Percentiles rank a stretch among this genome's conserved stretches.
These are phyloP conservation scores for Euzophera pinguis DNA, from an alignment of 2,888 invertebrate species.

Conservation along the genomic window DNA sequence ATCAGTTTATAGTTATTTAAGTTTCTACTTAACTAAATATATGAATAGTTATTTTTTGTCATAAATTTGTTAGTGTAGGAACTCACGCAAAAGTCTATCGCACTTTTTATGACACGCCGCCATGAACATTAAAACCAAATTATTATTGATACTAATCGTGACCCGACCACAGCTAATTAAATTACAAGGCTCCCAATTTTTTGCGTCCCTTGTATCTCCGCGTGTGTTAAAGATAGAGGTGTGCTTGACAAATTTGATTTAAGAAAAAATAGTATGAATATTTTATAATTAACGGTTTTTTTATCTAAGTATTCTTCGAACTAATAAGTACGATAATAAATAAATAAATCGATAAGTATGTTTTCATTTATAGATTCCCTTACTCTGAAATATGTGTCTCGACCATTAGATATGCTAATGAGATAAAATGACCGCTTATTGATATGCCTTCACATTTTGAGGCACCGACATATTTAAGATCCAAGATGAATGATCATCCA, in stretches of 20 bases:
- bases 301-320: too few relatives aligned
- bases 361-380: background rate
- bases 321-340: too few relatives aligned
- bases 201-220: conserved; percentile 20
- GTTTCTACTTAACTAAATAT: background rate
- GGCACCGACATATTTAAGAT: conserved; percentile 9
- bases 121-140: background rate
- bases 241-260: conserved; percentile 30
- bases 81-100: background rate
- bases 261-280: too few relatives aligned
- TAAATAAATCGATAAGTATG: too few relatives aligned
- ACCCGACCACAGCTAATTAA: conserved; percentile 9
- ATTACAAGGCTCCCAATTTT: conserved; percentile 1
- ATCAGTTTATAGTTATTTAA: background rate
- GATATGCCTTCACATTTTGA: conserved; percentile 10
- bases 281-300: too few relatives aligned
- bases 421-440: conserved; percentile 7
- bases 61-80: background rate
- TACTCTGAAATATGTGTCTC: conserved; percentile 1
- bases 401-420: conserved; percentile 10
- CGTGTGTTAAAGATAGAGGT: conserved; percentile 32
- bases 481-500: conserved; percentile 8
- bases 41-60: too few relatives aligned
- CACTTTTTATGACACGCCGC: conserved; percentile 1
- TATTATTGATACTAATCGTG: conserved; percentile 5